Percentiles rank a stretch among this genome's conserved stretches.
phyloP scores from a whole-genome alignment of 2,888 invertebrate genomes.

The Drosophila longiperda region DNA sequence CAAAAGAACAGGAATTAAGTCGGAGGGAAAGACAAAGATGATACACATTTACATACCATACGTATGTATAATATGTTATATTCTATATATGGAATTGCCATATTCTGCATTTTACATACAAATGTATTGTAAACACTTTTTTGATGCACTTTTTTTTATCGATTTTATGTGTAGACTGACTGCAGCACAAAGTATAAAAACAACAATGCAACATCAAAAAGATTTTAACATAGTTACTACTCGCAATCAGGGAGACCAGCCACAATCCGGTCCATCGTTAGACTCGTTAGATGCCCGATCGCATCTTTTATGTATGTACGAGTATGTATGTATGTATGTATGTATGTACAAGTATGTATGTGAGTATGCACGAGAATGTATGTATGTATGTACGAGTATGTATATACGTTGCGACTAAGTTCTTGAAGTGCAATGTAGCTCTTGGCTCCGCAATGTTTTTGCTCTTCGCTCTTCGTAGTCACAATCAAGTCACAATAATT shows the following conservation, averaged over 20 bases:
- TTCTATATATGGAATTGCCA: not conserved
- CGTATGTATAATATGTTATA: not conserved
- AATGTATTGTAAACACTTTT: conserved; percentile 4
- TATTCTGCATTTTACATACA: conserved; percentile 6
- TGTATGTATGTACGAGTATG: conserved; percentile 1
- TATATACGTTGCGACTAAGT: conserved; percentile 64
- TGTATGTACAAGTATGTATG: not conserved
- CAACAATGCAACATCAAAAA: conserved; percentile 34
- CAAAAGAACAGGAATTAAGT: not conserved
- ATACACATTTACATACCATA: conserved; percentile 1
- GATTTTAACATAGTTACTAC: conserved; percentile 77
- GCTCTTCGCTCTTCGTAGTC: conserved; percentile 15
- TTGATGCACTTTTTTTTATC: conserved; percentile 21
- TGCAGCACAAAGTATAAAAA: conserved; percentile 27
- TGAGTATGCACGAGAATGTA: not conserved
- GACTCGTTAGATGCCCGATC: conserved; percentile 73
- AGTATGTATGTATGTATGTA: not conserved
- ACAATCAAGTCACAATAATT: conserved; percentile 51
- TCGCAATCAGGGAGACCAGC: conserved; percentile 46
- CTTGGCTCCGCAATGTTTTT: conserved; percentile 32
- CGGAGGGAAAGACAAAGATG: not conserved
- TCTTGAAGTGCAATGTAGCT: conserved; percentile 71
- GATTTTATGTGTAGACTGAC: conserved; percentile 9
- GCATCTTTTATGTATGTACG: conserved; percentile 28
- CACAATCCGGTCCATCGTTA: conserved; percentile 67